Conservation (phyloP, 1,140 invertebrate genomes). For the Drosophila takahashii region DNA sequence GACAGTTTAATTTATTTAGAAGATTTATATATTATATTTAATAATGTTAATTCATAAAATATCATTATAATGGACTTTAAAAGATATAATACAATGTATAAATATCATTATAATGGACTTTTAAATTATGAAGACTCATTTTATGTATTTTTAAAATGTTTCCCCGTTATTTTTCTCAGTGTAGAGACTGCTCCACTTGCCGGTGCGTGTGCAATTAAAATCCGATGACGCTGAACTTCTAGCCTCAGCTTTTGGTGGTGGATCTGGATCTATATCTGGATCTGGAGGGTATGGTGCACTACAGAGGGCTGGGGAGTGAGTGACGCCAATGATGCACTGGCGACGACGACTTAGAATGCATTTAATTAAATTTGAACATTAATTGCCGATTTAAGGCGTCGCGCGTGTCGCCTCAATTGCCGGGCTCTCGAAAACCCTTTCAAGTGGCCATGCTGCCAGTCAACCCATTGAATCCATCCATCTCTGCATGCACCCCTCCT, state of each 20-base stretch:
- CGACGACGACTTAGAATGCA: slow-evolving; percentile 62
- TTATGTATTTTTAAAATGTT: too few species aligned
- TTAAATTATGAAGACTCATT: too few species aligned
- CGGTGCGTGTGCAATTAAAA: slow-evolving; percentile 24
- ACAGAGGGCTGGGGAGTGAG: background rate
- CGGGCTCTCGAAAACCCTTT: slow-evolving; percentile 55
- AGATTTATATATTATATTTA: too few species aligned
- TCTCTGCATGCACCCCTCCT: background rate
- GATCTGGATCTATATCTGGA: slow-evolving; percentile 1
- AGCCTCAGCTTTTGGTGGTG: slow-evolving; percentile 15
- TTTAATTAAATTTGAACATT: slow-evolving; percentile 80
- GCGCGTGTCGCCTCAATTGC: slow-evolving; percentile 79
- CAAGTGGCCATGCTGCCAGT: slow-evolving; percentile 46
- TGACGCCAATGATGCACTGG: slow-evolving; percentile 10
- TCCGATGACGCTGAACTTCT: slow-evolving; percentile 28
- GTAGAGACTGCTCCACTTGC: slow-evolving; percentile 11
- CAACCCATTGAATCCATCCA: slow-evolving; percentile 1
- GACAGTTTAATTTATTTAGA: too few species aligned
- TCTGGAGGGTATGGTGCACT: background rate
- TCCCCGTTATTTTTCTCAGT: slow-evolving; percentile 8
- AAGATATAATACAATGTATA: too few species aligned
- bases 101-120: too few species aligned
- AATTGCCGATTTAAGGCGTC: slow-evolving; percentile 70
- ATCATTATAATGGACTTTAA: too few species aligned
- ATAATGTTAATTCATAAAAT: too few species aligned